These are phyloP conservation scores for Calvadosia cruxmelitensis DNA, from an alignment of 30 jellyfish, hydroid and myxozoan genomes.

Conservation along the genomic window DNA sequence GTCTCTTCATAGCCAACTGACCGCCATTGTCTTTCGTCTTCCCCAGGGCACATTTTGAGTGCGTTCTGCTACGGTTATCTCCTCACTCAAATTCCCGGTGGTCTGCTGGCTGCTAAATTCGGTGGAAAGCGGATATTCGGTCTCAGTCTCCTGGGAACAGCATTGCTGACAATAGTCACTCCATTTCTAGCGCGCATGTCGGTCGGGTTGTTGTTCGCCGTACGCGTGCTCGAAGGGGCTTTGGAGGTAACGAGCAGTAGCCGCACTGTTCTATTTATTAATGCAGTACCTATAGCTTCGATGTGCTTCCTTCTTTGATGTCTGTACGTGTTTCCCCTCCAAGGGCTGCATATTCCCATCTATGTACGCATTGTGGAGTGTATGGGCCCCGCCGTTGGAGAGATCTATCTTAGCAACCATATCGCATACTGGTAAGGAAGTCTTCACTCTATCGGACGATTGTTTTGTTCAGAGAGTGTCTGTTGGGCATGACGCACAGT, in stretches of 20 bases:
- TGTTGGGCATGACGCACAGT: no score
- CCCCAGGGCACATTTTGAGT: slow-evolving; percentile 74
- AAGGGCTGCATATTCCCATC: slow-evolving; percentile 96
- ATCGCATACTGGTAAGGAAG: slow-evolving; percentile 86
- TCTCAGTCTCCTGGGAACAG: slow-evolving; percentile 46
- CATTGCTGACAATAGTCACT: slow-evolving; percentile 65
- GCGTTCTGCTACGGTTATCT: slow-evolving; percentile 89
- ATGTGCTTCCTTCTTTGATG: no score
- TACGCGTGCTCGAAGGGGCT: slow-evolving; percentile 71
- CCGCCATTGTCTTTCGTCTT: no score
- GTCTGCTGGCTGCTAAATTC: slow-evolving; percentile 87
- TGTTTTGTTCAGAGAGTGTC: no score
- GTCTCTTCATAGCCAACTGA: no score
- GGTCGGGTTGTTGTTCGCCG: slow-evolving; percentile 39
- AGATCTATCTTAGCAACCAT: slow-evolving; percentile 68
- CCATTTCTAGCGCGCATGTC: slow-evolving; percentile 78
- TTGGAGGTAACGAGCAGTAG: slow-evolving; percentile 51
- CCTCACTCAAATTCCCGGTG: slow-evolving; percentile 95
- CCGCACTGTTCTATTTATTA: neutral
- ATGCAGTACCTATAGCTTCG: neutral
- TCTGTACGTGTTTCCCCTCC: slow-evolving; percentile 4
- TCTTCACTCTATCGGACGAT: no score
- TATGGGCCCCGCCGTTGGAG: slow-evolving; percentile 98
- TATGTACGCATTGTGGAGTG: slow-evolving; percentile 95
- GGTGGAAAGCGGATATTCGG: slow-evolving; percentile 93